phyloP scores from a whole-genome alignment of 2,113 vertebrate genomes.

The Typhlomys cinereus region DNA sequence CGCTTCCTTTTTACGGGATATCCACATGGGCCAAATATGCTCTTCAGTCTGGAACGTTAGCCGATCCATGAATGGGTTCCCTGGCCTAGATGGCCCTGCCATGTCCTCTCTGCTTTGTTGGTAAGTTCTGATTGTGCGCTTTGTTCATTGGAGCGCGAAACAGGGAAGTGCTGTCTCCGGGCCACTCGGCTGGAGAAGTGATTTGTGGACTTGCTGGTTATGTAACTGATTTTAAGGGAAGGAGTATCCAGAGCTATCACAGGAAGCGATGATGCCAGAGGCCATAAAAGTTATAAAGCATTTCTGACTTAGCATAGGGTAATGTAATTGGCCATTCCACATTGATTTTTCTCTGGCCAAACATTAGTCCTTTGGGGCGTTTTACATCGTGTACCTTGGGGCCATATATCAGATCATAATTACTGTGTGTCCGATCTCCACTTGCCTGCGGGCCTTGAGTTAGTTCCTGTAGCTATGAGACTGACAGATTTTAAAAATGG shows the following conservation, averaged over 20 bases:
- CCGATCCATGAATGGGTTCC: neutral
- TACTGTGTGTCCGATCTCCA: neutral
- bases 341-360: slow-evolving; percentile 1
- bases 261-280: slow-evolving; percentile 36
- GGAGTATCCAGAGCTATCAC: slow-evolving; percentile 30
- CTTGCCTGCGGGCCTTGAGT: neutral
- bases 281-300: slow-evolving; percentile 31
- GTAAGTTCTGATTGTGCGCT: slow-evolving; percentile 45
- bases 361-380: neutral
- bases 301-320: slow-evolving; percentile 37
- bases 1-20: neutral
- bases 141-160: neutral
- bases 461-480: neutral
- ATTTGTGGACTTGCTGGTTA: neutral
- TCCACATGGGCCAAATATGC: neutral
- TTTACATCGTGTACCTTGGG: neutral
- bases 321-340: slow-evolving; percentile 25
- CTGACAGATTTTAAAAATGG: slow-evolving; percentile 60
- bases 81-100: neutral
- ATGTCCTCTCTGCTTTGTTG: neutral
- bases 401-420: neutral
- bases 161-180: neutral
- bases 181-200: slow-evolving; percentile 21
- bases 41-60: neutral
- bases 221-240: slow-evolving; percentile 55